phyloP scores from a whole-genome alignment of 2,797 vertebrate species.

The Tadarida brasiliensis region DNA sequence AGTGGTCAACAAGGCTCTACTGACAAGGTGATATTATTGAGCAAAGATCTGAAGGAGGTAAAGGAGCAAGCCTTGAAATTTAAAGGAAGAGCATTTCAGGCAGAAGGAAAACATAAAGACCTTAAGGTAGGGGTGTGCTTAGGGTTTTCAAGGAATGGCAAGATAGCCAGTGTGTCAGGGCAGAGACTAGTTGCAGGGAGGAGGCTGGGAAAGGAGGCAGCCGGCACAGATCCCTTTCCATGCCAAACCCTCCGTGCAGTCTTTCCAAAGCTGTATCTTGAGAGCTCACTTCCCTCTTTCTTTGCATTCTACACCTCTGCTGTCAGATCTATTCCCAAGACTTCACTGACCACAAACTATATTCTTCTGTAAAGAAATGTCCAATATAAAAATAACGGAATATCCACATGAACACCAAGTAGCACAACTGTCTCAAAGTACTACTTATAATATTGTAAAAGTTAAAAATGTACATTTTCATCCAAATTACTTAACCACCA shows the following conservation, averaged over 20 bases:
- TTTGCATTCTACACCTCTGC: not conserved
- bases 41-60: not conserved
- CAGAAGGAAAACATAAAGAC: not conserved
- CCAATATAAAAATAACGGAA: not conserved
- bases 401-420: not conserved
- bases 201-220: not conserved
- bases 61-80: not conserved
- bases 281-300: not conserved
- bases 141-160: not conserved
- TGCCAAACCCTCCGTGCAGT: not conserved
- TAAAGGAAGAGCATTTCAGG: not conserved
- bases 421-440: not conserved
- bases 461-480: not conserved
- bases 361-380: not conserved
- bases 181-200: not conserved
- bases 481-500: not conserved
- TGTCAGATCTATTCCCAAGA: not conserved
- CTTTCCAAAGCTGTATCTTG: not conserved
- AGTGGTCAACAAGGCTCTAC: not conserved
- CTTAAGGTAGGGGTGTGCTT: not conserved
- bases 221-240: not conserved
- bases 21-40: not conserved
- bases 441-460: not conserved
- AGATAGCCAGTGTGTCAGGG: not conserved
- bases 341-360: constrained; percentile 13